Base-by-base conservation (phyloP, 2,888 invertebrate genomes). In the Lagria hirta region DNA sequence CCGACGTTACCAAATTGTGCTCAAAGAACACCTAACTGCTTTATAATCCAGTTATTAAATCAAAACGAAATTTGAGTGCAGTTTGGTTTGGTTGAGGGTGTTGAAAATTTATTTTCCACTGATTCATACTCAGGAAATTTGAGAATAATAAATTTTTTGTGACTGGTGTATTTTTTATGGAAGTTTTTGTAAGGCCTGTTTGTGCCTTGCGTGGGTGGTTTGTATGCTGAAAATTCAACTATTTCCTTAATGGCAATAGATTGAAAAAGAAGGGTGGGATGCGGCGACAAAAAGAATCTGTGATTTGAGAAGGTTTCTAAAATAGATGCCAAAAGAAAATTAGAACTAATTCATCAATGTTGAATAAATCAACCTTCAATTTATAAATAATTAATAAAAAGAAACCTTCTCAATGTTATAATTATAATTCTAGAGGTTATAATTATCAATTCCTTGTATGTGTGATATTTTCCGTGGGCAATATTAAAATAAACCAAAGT, bases 221-320 rank as follows among this genome's bases (percentile, higher is more conserved):
- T 54, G 57, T 46, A 43, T 54, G n/a, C n/a, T n/a, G 57, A 30
- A 34, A 44, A 26, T 37, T 42, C 41, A 42, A 36, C 42, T 46
- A 14, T 26, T 46, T 46, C 37, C 36, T 40, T 37, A 23, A 37
- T 35, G 48, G 28, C 21, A 43, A 51, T 29, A 27, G 43, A 43
- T 48, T 41, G 48, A 43, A 43, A 37, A n/a, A 33, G 34, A 15
- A 47, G 42, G 44, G 40, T 46, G 56, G 56, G 51, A n/a, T 51
- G 47, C 51, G 27, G 52, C 48, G 47, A 52, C 46, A 54, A 58
- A 54, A 65, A 65, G 63, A 68, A 71, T 68, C 74, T 74, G 74
- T 74, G 74, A 74, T 74, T 73, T 72, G 74, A 66, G 71, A 69
- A 68, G 69, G 73, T 68, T 72, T 72, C 55, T 38, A 42, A n/a